Percentiles rank a stretch among this genome's conserved stretches.
These are phyloP conservation scores for Synanthedon myopaeformis DNA, from an alignment of 2,888 invertebrate genomes.

Conservation along the genomic window DNA sequence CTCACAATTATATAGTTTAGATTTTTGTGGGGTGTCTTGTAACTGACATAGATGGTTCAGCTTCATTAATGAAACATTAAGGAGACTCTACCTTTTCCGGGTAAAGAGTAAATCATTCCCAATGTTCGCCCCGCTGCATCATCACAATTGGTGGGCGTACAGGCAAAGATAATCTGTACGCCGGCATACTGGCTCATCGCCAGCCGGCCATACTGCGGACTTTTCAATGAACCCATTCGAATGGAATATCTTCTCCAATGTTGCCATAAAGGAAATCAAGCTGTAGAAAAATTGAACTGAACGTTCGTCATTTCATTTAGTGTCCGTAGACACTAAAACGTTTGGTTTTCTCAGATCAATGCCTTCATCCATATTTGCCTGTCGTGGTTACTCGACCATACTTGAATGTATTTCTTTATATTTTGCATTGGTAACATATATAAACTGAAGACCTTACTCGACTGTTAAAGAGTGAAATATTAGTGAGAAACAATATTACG, in stretches of 20 bases:
- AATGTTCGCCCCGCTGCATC: slow-evolving; percentile 28
- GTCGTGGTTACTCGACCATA: no score
- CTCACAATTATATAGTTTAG: background rate
- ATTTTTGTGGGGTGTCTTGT: background rate
- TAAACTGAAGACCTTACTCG: no score
- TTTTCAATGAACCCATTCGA: slow-evolving; percentile 65
- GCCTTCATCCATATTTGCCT: background rate
- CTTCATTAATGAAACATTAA: background rate
- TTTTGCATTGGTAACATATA: no score
- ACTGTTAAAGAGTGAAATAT: no score
- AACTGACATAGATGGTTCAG: background rate
- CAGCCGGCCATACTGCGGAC: slow-evolving; percentile 63
- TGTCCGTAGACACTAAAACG: background rate
- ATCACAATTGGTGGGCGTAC: slow-evolving; percentile 56
- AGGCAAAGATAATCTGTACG: slow-evolving; percentile 52
- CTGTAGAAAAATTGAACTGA: slow-evolving; percentile 45
- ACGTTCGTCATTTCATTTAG: slow-evolving; percentile 17
- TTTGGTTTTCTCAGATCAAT: background rate
- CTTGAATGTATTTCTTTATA: no score
- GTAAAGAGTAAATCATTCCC: background rate
- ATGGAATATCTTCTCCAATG: slow-evolving; percentile 65
- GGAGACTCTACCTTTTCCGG: background rate
- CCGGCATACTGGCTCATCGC: slow-evolving; percentile 48
- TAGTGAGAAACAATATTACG: no score
- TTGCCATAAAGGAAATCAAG: slow-evolving; percentile 63